Base-by-base conservation (phyloP, 1,140 invertebrate species). In the Drosophila pachea region DNA sequence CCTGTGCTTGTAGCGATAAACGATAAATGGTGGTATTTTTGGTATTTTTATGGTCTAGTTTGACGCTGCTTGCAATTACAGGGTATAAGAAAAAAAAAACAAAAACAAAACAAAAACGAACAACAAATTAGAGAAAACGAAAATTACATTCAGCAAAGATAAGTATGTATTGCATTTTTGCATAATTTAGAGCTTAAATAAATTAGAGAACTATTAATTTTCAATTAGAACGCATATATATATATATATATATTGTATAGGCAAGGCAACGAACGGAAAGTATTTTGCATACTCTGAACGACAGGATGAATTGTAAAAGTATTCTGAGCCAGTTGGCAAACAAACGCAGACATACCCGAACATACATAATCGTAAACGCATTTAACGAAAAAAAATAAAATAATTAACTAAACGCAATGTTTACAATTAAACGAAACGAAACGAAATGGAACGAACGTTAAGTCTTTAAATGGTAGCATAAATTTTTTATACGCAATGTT, bases 401-500 rank as follows among this genome's bases (percentile, higher is more conserved):
- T 5, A 9, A 43, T 38, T 32, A 29, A 35, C 8, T 12, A 60
- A 53, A 73, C 42, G 71, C 58, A 78, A 82, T 61, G 67, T 70
- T 82, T 73, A 81, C 68, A 73, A 75, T 78, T 83, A 75, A 66
- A 36, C 35, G 56, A 69, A 53, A 71, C 42, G 47, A 61, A 59
- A 74, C 48, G 56, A 67, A 78, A 64, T 31, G 64, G 35, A 79
- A 64, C 40, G 68, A 76, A 84, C 84, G 64, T 73, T 67, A 77
- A 74, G 73, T 79, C 76, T 81, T 74, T 53, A 84, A 76, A 84
- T 52, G 22, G 64, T 86, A 86, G 82, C 54, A 82, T 81, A 77
- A 74, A 74, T 86, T 84, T 81, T 86, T 86, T 86, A 86, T 86
- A 86, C 71, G 82, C 71, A 86, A 81, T 68, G 81, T 86, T 84